Percentiles rank a stretch among this genome's conserved stretches.
phyloP scores from a whole-genome alignment of 2,113 vertebrate species.

The Nyctereutes procyonoides region DNA sequence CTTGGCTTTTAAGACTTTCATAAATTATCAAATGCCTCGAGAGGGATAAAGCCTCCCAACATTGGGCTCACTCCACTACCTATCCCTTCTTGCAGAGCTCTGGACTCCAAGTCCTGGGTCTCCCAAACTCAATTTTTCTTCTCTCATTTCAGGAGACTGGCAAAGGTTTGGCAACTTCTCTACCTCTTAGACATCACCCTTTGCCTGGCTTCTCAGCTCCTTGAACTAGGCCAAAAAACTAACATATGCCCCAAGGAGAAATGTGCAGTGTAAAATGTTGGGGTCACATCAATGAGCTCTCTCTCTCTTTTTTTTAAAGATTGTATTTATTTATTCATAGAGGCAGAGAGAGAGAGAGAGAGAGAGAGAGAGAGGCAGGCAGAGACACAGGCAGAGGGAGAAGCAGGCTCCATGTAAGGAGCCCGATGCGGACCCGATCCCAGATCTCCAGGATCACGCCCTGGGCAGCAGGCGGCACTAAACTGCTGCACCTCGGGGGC shows the following conservation, averaged over 20 bases:
- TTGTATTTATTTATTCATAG: too few relatives aligned
- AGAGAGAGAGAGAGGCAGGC: too few relatives aligned
- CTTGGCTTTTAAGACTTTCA: constrained; percentile 9
- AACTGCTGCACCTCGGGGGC: too few relatives aligned
- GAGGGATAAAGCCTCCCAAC: background rate
- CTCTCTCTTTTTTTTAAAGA: background rate
- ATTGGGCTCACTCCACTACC: background rate
- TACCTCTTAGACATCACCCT: background rate
- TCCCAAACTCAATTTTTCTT: background rate
- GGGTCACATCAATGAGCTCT: background rate
- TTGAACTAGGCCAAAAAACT: background rate
- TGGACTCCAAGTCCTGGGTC: background rate
- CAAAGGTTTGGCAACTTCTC: background rate
- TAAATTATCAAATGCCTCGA: background rate
- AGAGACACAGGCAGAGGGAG: too few relatives aligned
- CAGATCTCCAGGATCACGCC: too few relatives aligned
- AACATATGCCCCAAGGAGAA: background rate
- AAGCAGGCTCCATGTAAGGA: too few relatives aligned
- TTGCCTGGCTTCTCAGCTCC: background rate
- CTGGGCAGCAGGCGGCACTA: too few relatives aligned
- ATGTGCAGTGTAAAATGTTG: background rate
- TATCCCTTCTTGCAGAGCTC: background rate
- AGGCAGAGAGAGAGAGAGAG: too few relatives aligned
- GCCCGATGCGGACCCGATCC: too few relatives aligned
- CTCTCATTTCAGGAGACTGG: background rate